Conservation (phyloP, 2,888 invertebrate genomes). For the Laspeyria flexula region DNA sequence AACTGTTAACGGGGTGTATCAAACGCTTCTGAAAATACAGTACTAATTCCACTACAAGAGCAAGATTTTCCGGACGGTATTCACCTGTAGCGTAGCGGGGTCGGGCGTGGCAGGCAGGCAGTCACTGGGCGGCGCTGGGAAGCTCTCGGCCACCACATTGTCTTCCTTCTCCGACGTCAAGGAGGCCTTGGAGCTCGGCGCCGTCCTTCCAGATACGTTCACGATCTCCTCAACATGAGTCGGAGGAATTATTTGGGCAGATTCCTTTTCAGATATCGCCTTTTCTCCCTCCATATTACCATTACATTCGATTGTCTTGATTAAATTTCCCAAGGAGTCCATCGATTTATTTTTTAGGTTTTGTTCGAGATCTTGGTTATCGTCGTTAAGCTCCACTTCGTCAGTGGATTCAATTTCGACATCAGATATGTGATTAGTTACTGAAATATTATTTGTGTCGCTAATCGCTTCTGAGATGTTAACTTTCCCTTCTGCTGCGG, state of each 20-base stretch:
- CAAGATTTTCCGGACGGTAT: slow-evolving; percentile 72
- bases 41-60: slow-evolving; percentile 80
- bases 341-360: slow-evolving; percentile 56
- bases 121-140: slow-evolving; percentile 46
- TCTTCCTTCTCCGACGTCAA: slow-evolving; percentile 27
- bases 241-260: slow-evolving; percentile 10
- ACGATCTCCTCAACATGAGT: slow-evolving; percentile 20
- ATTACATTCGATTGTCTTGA: slow-evolving; percentile 56
- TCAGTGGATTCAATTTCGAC: slow-evolving; percentile 32
- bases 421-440: slow-evolving; percentile 43
- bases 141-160: slow-evolving; percentile 26
- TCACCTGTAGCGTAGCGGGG: slow-evolving; percentile 70
- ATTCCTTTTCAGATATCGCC: slow-evolving; percentile 17
- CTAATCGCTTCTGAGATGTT: slow-evolving; percentile 29
- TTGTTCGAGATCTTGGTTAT: slow-evolving; percentile 47
- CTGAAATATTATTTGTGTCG: slow-evolving; percentile 28
- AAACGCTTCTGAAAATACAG: slow-evolving; percentile 67
- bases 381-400: slow-evolving; percentile 36
- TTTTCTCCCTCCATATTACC: slow-evolving; percentile 48
- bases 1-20: slow-evolving; percentile 68
- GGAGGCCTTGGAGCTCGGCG: slow-evolving; percentile 16
- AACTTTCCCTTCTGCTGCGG: slow-evolving; percentile 37
- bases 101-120: slow-evolving; percentile 16
- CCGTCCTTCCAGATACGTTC: slow-evolving; percentile 16
- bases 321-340: slow-evolving; percentile 46